phyloP scores from a whole-genome alignment of 2,888 invertebrate species.

The Tiphia femorata region DNA sequence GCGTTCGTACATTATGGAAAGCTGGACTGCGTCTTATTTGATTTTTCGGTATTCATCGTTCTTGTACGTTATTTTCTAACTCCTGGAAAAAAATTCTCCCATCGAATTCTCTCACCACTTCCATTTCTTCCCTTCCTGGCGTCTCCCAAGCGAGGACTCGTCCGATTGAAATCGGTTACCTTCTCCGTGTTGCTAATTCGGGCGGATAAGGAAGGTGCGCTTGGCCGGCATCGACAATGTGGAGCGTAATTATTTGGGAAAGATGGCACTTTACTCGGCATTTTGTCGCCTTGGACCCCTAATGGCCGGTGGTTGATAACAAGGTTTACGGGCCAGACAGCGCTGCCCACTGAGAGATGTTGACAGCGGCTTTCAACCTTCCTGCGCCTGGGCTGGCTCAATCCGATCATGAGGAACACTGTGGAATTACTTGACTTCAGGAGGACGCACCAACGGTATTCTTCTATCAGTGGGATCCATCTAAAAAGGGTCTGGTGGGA shows the following conservation, averaged over 20 bases:
- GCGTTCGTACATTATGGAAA: no score
- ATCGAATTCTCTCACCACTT: no score
- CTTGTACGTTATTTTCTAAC: no score
- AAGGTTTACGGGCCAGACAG: constrained; percentile 65
- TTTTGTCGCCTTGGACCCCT: constrained; percentile 68
- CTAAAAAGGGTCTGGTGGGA: neutral
- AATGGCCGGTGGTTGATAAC: constrained; percentile 69
- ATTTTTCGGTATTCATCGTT: no score
- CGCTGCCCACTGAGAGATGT: constrained; percentile 67
- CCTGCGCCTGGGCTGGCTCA: constrained; percentile 36
- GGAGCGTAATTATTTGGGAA: constrained; percentile 66
- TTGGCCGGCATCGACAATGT: constrained; percentile 55
- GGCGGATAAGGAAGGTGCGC: constrained; percentile 46
- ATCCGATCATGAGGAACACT: constrained; percentile 39
- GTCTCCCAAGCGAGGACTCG: no score
- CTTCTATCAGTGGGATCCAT: neutral
- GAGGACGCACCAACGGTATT: constrained; percentile 3
- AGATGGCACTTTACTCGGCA: constrained; percentile 68
- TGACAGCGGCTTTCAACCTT: constrained; percentile 69
- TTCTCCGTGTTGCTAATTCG: constrained; percentile 39
- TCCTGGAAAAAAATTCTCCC: no score
- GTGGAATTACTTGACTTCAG: constrained; percentile 33
- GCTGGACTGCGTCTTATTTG: no score
- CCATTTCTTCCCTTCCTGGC: no score
- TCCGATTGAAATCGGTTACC: constrained; percentile 40